Evolutionary conservation across 2,113 vertebrate genomes (phyloP).

Genomic region (Lepus americanus): DNA sequence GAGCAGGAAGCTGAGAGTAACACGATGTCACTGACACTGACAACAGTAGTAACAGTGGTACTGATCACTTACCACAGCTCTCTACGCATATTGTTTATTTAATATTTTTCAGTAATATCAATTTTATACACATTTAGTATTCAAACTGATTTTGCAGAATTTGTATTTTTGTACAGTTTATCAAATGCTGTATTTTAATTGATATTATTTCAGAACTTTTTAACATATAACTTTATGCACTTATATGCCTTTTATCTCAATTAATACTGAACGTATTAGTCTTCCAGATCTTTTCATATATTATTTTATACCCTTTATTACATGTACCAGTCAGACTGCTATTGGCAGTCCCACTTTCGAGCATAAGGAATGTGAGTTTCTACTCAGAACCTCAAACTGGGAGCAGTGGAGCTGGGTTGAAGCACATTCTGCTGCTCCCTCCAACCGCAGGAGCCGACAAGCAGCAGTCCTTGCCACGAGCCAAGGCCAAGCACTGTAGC

Average conservation of each 20-base stretch:
- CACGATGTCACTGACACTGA: not conserved
- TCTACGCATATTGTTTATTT: not conserved
- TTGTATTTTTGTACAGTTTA: not conserved
- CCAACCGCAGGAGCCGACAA: not conserved
- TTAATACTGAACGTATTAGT: slow-evolving; percentile 43
- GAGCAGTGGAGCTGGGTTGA: not conserved
- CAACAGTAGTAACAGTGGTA: not conserved
- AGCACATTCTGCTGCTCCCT: not conserved
- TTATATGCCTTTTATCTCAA: not conserved
- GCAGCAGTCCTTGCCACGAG: fast-evolving
- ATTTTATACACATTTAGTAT: not conserved
- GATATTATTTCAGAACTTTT: slow-evolving; percentile 31
- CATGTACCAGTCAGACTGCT: not conserved
- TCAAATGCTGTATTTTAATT: not conserved
- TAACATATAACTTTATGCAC: not conserved
- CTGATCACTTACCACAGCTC: not conserved
- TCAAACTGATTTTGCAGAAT: not conserved
- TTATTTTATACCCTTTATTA: not conserved
- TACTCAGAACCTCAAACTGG: not conserved
- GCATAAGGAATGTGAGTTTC: not conserved
- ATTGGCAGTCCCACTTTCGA: not conserved
- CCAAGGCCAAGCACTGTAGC: not conserved
- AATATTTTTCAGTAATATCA: not conserved
- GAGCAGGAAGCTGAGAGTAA: not conserved
- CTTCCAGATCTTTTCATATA: not conserved